Base-by-base conservation (phyloP, 2,113 vertebrate genomes). In the Pogonocichla stellata region DNA sequence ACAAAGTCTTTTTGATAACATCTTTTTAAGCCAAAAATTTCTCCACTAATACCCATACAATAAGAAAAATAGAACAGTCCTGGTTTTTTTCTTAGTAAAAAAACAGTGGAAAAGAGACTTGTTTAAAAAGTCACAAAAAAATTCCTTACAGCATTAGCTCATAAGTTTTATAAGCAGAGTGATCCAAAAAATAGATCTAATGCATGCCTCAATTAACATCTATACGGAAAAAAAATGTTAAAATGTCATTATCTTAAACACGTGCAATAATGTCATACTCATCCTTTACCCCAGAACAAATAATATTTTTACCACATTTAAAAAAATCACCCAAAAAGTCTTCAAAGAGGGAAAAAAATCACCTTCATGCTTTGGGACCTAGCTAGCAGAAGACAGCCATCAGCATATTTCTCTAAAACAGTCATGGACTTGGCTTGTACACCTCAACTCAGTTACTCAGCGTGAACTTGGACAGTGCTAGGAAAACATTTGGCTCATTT, bases 101-200 rank as follows among this genome's bases (percentile, higher is more conserved):
- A 14, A 93, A 38, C 66, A 94, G 43, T 69, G 54, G 81, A 78
- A 96, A 80, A 86, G 60, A 86, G 38, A 53, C 13, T 87, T 87
- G 42, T 72, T 94, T 70, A 90, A 96, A 38, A 82, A 92, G 60
- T 88, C 65, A 88, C 15, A 60, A 73, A 86, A 58, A 97, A 89
- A 96, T 90, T 96, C 88, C 85, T 95, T 72, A 78, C n/a, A 94
- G 94, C 43, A 57, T 88, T 96, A 96, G 85, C 72, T 97, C 90
- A 95, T 92, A 92, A 95, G 33, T 93, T 93, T 93, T 65, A 48
- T 53, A 94, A 84, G 69, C 28, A 64, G 20, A 83, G 80, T 69
- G 71, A 71, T 83, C 80, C 62, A 95, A 91, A 92, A 82, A 88
- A 19, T 26, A 95, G 25, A 60, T 24, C 40, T 84, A 92, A 92